phyloP scores from a whole-genome alignment of 2,797 vertebrate genomes.

The Thaleichthys pacificus region DNA sequence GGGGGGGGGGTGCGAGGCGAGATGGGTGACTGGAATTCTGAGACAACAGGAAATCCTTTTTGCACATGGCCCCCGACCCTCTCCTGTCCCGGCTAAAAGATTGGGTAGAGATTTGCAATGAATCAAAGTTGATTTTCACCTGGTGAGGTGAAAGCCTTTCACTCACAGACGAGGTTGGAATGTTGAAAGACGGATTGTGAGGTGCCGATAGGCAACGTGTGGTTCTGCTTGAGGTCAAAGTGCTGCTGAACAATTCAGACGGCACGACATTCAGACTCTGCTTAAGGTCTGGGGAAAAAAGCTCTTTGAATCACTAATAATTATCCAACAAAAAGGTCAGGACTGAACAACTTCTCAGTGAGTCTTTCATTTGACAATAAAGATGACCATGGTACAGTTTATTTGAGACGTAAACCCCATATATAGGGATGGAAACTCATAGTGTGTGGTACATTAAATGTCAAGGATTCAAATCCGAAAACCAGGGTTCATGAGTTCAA shows the following conservation, averaged over 20 bases:
- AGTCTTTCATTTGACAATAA: conserved; percentile 21
- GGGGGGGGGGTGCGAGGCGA: conserved; percentile 10
- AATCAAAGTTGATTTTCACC: conserved; percentile 51
- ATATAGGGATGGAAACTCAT: too few species aligned
- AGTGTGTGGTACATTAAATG: too few species aligned
- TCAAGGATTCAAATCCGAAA: too few species aligned
- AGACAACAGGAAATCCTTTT: conserved; percentile 24
- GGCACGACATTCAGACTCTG: neutral
- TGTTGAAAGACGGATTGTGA: conserved; percentile 58
- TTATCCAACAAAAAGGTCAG: conserved; percentile 19
- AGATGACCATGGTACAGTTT: too few species aligned
- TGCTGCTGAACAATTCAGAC: conserved; percentile 15
- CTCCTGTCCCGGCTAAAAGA: conserved; percentile 23
- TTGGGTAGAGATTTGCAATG: conserved; percentile 47
- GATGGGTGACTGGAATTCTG: conserved; percentile 15
- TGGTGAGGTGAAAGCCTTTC: conserved; percentile 47
- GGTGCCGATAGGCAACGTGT: conserved; percentile 37
- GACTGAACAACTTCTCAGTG: conserved; percentile 36
- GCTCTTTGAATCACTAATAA: conserved; percentile 39
- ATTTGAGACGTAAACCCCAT: too few species aligned
- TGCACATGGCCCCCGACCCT: neutral
- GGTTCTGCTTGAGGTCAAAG: conserved; percentile 49
- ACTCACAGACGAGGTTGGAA: conserved; percentile 41
- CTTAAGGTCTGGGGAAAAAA: conserved; percentile 50
- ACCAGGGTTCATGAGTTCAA: conserved; percentile 9